Evolutionary conservation across 2,888 invertebrate genomes (phyloP), one percentile per base, ranked within the genome.

Genomic region (Pimpla rufipes): DNA sequence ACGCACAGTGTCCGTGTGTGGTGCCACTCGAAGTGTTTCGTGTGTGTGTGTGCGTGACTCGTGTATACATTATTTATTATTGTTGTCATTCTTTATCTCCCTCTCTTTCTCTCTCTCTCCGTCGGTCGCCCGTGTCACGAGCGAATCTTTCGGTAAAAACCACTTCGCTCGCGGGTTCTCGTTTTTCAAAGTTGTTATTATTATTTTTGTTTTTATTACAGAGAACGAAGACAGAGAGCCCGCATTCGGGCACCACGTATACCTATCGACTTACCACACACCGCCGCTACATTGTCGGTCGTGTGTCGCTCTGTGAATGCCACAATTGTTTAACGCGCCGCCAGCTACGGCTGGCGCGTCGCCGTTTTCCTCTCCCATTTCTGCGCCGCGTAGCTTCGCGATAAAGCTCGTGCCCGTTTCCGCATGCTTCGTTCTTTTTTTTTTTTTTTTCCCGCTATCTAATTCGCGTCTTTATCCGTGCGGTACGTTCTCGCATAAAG

Each of bases 1-100:
- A 68, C 50, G 50, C 18, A 50, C 42, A 57, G 71, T 79, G 79
- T 66, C 71, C 76, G 52, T 83, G 59, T 76, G 45, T 16, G 47
- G n/a, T n/a, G n/a, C n/a, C n/a, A n/a, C n/a, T 67, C 45, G 16
- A 18, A 37, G 16, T 29, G 29, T 29, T 29, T 29, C 29, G 29
- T 5, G 29, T 3, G 5, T 29, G n/a, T 42, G 67, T 45, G 50
- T 68, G 16, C 23, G 23, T 62, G 40, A 1, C 37, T 80, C n/a
- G 37, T 47, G 64, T 55, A 50, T 52, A 13, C 70, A 42, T 64
- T 47, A 59, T 74, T 59, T 66, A 50, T 79, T n/a, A 75, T 52
- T 67, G 59, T 66, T 66, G 66, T 35, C 59, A 62, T 52, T 59
- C 47, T 45, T 23, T n/a, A 21, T 40, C 45, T 21, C 8, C 42